These are phyloP conservation scores for Loris lydekkerianus DNA, from an alignment of 2,797 vertebrate species.

Conservation along the genomic window DNA sequence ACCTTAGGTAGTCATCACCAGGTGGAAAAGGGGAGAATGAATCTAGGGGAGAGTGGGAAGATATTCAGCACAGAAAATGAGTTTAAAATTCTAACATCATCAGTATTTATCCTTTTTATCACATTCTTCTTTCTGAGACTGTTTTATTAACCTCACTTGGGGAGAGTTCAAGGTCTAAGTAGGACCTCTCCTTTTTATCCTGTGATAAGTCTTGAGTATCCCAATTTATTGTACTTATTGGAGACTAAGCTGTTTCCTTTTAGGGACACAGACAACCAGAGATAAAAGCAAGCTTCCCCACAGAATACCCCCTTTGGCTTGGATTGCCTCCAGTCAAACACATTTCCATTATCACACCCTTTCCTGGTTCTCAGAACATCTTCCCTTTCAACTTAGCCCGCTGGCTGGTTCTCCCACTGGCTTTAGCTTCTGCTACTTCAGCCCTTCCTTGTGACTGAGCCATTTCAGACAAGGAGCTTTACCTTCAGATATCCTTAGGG, in stretches of 20 bases:
- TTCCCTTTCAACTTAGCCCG: background rate
- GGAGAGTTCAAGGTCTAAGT: background rate
- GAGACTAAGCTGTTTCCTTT: background rate
- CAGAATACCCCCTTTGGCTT: background rate
- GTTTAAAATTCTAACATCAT: background rate
- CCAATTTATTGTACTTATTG: background rate
- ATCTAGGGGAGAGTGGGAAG: background rate
- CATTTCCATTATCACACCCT: too few relatives aligned
- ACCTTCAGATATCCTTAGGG: background rate
- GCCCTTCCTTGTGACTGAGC: background rate
- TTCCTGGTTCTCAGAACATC: background rate
- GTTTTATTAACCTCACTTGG: background rate
- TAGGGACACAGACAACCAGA: background rate
- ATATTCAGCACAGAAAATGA: background rate
- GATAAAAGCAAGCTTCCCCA: background rate
- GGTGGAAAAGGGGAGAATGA: background rate
- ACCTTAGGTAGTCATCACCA: background rate
- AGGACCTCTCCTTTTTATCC: background rate
- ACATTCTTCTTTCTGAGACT: background rate
- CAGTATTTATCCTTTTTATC: background rate
- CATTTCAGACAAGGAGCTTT: background rate
- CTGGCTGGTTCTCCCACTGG: background rate
- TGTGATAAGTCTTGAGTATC: background rate
- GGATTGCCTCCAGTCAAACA: background rate
- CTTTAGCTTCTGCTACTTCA: background rate